Percentiles rank a stretch among this genome's conserved stretches.
Evolutionary conservation across 2,888 invertebrate genomes (phyloP).

Genomic region (Xylota segnis): DNA sequence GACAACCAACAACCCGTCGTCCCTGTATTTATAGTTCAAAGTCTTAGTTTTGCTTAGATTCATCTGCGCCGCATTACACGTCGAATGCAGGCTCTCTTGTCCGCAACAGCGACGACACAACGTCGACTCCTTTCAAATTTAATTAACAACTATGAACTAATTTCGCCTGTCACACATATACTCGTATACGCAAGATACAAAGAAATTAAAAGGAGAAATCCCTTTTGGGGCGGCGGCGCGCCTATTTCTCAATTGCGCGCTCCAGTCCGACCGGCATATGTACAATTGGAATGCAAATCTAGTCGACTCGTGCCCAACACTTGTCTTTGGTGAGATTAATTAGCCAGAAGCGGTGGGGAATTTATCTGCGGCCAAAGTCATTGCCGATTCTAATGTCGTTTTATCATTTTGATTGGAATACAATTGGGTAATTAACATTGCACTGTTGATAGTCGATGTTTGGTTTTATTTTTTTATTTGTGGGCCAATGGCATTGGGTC

Average conservation of each 20-base stretch:
- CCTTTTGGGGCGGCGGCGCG: slow-evolving; percentile 35
- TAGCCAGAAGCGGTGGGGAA: slow-evolving; percentile 66
- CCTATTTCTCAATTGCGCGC: slow-evolving; percentile 21
- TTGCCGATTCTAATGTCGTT: slow-evolving; percentile 76
- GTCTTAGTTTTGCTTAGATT: slow-evolving; percentile 73
- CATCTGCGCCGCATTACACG: slow-evolving; percentile 21
- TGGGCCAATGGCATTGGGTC: slow-evolving; percentile 74
- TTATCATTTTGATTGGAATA: slow-evolving; percentile 77
- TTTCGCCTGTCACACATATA: slow-evolving; percentile 79
- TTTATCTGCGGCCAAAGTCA: slow-evolving; percentile 75
- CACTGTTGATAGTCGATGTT: slow-evolving; percentile 73
- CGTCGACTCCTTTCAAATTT: slow-evolving; percentile 80
- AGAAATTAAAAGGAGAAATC: slow-evolving; percentile 27
- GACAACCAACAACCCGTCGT: slow-evolving; percentile 2
- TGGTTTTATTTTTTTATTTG: slow-evolving; percentile 64
- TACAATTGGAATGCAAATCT: slow-evolving; percentile 65
- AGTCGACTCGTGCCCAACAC: slow-evolving; percentile 52
- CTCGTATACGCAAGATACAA: neutral
- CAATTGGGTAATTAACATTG: slow-evolving; percentile 77
- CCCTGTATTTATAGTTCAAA: slow-evolving; percentile 72
- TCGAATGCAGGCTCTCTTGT: slow-evolving; percentile 49
- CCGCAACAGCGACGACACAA: slow-evolving; percentile 64
- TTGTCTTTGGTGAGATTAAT: slow-evolving; percentile 74
- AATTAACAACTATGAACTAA: slow-evolving; percentile 84
- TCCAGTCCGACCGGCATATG: slow-evolving; percentile 69